phyloP scores from a whole-genome alignment of 1,140 invertebrate genomes.

The Dinothrombium tinctorium region DNA sequence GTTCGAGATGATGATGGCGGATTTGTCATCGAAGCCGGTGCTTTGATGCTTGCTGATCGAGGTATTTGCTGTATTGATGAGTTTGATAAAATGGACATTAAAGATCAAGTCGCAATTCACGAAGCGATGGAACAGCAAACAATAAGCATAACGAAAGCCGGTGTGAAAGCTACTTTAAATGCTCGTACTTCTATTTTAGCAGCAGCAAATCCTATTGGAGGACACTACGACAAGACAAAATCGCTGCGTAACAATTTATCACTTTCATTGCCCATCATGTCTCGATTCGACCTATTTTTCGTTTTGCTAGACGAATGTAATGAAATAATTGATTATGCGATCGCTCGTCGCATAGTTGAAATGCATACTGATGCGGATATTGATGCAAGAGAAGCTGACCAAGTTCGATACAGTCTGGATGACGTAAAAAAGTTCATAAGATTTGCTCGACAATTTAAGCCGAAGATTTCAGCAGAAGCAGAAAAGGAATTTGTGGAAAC shows the following conservation, averaged over 20 bases:
- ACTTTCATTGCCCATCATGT: constrained; percentile 92
- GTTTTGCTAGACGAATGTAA: constrained; percentile 88
- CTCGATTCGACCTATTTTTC: constrained; percentile 95
- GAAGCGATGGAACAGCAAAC: constrained; percentile 99
- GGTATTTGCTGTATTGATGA: constrained; percentile 99
- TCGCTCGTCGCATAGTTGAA: constrained; percentile 84
- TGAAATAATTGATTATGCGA: constrained; percentile 81
- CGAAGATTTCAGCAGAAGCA: constrained; percentile 49
- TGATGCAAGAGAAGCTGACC: neutral
- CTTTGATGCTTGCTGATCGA: constrained; percentile 85
- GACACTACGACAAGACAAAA: constrained; percentile 79
- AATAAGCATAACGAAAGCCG: constrained; percentile 94
- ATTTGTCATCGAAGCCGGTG: constrained; percentile 98
- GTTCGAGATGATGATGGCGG: constrained; percentile 92
- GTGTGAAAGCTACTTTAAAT: constrained; percentile 84
- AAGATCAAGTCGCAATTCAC: constrained; percentile 96
- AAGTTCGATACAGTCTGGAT: constrained; percentile 47
- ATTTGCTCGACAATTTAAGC: constrained; percentile 89
- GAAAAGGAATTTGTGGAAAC: constrained; percentile 59
- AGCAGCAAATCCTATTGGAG: constrained; percentile 88
- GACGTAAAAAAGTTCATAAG: constrained; percentile 82
- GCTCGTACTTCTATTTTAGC: constrained; percentile 92
- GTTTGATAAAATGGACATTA: constrained; percentile 97
- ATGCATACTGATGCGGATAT: constrained; percentile 60
- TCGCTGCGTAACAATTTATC: constrained; percentile 84